phyloP scores from a whole-genome alignment of 2,113 vertebrate species.

The Petromus typicus region DNA sequence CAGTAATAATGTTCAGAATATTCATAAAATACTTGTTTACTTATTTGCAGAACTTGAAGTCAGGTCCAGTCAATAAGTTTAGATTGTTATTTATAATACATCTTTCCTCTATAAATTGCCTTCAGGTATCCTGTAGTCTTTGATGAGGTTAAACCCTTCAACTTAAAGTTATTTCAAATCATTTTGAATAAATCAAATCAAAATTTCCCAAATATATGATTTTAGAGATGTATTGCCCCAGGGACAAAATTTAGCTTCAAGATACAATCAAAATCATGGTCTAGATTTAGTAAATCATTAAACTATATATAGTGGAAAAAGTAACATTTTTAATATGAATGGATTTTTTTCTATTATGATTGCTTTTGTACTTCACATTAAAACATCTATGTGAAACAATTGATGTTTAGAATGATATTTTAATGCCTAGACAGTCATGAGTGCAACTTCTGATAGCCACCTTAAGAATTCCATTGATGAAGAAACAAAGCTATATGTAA shows the following conservation, averaged over 20 bases:
- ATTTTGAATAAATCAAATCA: neutral
- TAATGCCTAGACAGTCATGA: neutral
- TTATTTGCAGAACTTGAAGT: neutral
- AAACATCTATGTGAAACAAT: neutral
- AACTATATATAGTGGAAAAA: neutral
- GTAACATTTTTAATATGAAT: neutral
- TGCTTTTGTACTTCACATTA: neutral
- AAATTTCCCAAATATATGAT: neutral
- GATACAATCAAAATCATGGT: neutral
- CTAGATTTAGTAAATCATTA: neutral
- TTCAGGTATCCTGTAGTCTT: neutral
- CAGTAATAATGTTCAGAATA: neutral
- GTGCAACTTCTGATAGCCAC: neutral
- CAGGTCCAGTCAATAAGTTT: neutral
- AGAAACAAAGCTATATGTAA: neutral
- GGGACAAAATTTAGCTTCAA: neutral
- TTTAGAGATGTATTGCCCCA: slow-evolving; percentile 1
- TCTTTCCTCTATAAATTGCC: neutral
- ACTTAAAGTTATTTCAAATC: neutral
- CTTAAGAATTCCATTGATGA: neutral
- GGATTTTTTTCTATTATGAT: neutral
- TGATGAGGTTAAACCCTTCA: slow-evolving; percentile 33
- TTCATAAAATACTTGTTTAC: neutral
- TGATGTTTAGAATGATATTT: neutral
- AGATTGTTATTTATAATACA: neutral